Conservation (phyloP, 2,113 vertebrate species). For the Perognathus longimembris region DNA sequence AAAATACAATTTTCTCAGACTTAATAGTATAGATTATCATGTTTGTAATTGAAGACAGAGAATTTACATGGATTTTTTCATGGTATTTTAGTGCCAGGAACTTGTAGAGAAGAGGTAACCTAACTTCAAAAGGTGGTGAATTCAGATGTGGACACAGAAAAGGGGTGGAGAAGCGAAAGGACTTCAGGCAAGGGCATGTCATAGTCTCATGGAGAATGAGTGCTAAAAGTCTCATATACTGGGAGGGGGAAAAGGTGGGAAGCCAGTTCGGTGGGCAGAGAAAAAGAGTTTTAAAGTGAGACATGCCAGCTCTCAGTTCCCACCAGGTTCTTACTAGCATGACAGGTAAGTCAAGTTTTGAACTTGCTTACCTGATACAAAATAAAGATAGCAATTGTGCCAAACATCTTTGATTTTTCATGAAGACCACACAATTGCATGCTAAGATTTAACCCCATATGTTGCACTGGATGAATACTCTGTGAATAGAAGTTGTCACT, state of each 20-base stretch:
- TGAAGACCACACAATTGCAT: conserved; percentile 48
- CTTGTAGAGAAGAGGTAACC: neutral
- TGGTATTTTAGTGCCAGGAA: neutral
- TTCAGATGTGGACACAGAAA: neutral
- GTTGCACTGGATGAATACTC: neutral
- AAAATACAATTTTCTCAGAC: neutral
- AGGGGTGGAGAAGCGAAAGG: neutral
- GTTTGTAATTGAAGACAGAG: neutral
- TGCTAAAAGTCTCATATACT: neutral
- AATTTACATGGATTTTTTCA: neutral
- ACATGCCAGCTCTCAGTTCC: neutral
- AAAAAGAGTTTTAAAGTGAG: neutral
- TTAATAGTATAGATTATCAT: neutral
- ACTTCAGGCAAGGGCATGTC: neutral
- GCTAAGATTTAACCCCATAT: neutral
- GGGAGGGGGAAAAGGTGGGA: neutral
- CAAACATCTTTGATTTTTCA: neutral
- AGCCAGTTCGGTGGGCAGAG: neutral
- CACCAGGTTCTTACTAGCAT: neutral
- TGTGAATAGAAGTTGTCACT: neutral
- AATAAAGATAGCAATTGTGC: neutral
- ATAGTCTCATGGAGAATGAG: accelerated
- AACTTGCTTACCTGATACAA: neutral
- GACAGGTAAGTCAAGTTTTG: neutral
- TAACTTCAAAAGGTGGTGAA: neutral